Conservation (phyloP, 2,797 vertebrate species). For the Valencia hispanica region DNA sequence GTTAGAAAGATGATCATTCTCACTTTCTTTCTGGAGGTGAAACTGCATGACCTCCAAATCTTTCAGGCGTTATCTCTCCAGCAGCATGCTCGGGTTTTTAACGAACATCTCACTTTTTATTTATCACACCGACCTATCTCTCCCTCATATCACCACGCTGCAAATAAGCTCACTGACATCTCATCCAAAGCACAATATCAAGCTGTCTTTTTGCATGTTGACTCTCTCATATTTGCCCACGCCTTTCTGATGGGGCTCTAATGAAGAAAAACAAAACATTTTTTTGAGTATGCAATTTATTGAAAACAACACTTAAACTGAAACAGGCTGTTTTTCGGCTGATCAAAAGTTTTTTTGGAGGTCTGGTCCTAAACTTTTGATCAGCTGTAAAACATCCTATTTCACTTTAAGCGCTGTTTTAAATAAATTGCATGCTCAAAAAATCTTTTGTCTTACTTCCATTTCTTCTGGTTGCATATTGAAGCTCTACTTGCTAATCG, state of each 20-base stretch:
- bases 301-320: no score
- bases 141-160: conserved; percentile 33
- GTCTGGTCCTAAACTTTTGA: no score
- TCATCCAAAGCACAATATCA: conserved; percentile 43
- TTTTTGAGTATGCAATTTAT: no score
- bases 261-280: no score
- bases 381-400: no score
- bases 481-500: no score
- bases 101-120: conserved; percentile 60
- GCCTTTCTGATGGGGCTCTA: conserved; percentile 25
- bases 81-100: conserved; percentile 48
- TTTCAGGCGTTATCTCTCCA: conserved; percentile 33
- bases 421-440: no score
- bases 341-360: no score
- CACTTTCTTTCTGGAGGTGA: conserved; percentile 32
- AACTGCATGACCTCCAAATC: conserved; percentile 42
- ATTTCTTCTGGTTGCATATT: no score
- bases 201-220: conserved; percentile 41
- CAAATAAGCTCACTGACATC: conserved; percentile 48
- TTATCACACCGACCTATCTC: conserved; percentile 38
- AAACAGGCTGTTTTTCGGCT: no score
- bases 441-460: no score
- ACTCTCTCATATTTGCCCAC: conserved; percentile 40
- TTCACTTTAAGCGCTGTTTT: no score
- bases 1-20: conserved; percentile 21